Base-by-base conservation (phyloP, 2,888 invertebrate genomes). In the Chloromyia formosa region DNA sequence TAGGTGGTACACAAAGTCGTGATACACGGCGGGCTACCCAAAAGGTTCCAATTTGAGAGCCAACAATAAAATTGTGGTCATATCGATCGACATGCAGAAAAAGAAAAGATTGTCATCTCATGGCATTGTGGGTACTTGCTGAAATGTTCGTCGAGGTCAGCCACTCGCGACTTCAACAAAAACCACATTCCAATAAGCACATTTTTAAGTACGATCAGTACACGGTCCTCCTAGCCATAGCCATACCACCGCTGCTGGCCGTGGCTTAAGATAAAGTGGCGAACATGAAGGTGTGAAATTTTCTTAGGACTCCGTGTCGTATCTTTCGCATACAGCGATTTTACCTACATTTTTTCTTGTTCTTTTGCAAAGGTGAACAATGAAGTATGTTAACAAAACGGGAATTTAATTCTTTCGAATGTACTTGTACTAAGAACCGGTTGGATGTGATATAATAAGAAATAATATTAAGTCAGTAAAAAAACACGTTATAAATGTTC, bases 141-240 rank as follows among this genome's bases (percentile, higher is more conserved):
- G 49, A 49, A 49, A 49, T 49, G 49, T n/a, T 49, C 27, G 27
- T 60, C 62, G 62, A 62, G 62, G 62, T 62, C 62, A 40, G 62
- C 40, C 1, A 62, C 62, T 62, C 18, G 16, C 9, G 49, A 12
- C 14, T n/a, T n/a, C 5, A 62, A 40, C 23, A 60, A 66, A 14
- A 64, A 23, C 54, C 68, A 69, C 68, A 69, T 69, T 69, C 68
- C 68, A 54, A n/a, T 35, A 35, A 35, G 27, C 27, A 35, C 27
- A 35, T 35, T 35, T n/a, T 35, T 35, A 35, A 35, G 27, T 35
- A 35, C 27, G 27, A 35, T 35, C 27, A 35, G 27, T 35, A 35
- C 27, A 35, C 7, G 27, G 2, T 35, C 27, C 27, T 35, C 27
- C 27, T 35, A 35, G 27, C 27, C 27, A 35, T 35, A 35, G 27